Evolutionary conservation across 1,140 invertebrate species (phyloP), one percentile per base, ranked within the genome.

Genomic region (Hyphantria cunea): DNA sequence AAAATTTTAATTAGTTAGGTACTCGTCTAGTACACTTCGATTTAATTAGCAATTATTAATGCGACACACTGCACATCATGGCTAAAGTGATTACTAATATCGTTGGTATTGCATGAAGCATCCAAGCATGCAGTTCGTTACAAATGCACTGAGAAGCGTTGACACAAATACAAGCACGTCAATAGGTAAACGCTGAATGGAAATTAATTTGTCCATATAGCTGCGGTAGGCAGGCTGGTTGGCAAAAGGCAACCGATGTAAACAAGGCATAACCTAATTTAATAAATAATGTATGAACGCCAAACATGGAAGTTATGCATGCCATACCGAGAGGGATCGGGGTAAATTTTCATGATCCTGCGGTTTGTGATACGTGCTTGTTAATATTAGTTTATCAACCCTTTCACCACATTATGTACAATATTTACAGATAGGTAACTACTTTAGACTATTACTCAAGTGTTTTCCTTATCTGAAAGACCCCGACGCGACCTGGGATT

Each of bases 321-420:
- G 67, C 72, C 70, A 79, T 74, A 70, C 70, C 73, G 72, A 76
- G 78, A 84, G 80, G 83, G 79, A 77, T 78, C 78, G 70, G 74
- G 70, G 72, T 78, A 84, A 81, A 78, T 86, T 87, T 88, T 88
- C 87, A 86, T 85, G 84, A 90, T 85, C 72, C 74, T 90, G 87
- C 82, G 84, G 87, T 86, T 82, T 80, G 70, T 67, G 76, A 84
- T 87, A 80, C 78, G 74, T 74, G 75, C 83, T 75, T 76, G 77
- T 81, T 87, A 84, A 87, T 87, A 86, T 89, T 88, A 87, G 84
- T 84, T 85, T 83, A 86, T 84, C 68, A 76, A 79, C 84, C 78
- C 80, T 76, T 67, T 63, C 55, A 66, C 72, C 76, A 68, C 76
- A 81, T 69, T 78, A 72, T 86, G 74, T 79, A 78, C 72, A 70